These are phyloP conservation scores for Bufo gargarizans DNA, from an alignment of 2,113 vertebrate species.

Conservation along the genomic window DNA sequence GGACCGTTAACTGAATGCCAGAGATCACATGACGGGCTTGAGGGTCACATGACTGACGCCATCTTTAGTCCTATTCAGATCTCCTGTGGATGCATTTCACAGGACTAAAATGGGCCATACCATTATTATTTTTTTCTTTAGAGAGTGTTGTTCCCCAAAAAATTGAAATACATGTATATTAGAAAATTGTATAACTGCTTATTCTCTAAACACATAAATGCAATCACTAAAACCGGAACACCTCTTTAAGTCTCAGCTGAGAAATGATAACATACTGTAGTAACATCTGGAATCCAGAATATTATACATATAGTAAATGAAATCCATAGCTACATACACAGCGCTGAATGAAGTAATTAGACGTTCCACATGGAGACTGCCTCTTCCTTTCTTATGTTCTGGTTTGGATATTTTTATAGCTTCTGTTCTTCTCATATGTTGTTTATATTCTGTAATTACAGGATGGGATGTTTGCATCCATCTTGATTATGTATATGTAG, in stretches of 20 bases:
- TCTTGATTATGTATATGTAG: conserved; percentile 41
- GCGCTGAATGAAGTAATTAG: conserved; percentile 11
- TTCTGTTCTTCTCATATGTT: conserved; percentile 26
- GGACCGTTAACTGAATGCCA: no score
- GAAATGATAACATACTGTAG: conserved; percentile 24
- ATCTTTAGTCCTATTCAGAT: no score
- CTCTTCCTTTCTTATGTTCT: not conserved
- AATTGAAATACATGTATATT: no score
- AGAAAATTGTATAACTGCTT: no score
- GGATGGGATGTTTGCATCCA: conserved; percentile 27
- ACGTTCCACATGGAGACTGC: conserved; percentile 15
- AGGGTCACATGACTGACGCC: no score
- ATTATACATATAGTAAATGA: conserved; percentile 30
- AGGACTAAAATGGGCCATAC: no score
- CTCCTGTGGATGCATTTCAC: no score
- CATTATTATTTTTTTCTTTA: no score
- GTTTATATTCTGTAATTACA: conserved; percentile 49
- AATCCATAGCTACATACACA: not conserved
- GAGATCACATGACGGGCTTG: no score
- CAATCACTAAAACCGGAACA: no score
- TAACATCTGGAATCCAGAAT: conserved; percentile 41
- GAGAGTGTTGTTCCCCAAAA: no score
- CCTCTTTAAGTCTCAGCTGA: not conserved
- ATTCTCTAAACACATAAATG: no score
- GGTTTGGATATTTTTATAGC: conserved; percentile 2